A percentile compares a stretch with the other conserved stretches of the same genome.
Evolutionary conservation across 2,888 invertebrate genomes (phyloP).

Genomic region (Xestobium rufovillosum): DNA sequence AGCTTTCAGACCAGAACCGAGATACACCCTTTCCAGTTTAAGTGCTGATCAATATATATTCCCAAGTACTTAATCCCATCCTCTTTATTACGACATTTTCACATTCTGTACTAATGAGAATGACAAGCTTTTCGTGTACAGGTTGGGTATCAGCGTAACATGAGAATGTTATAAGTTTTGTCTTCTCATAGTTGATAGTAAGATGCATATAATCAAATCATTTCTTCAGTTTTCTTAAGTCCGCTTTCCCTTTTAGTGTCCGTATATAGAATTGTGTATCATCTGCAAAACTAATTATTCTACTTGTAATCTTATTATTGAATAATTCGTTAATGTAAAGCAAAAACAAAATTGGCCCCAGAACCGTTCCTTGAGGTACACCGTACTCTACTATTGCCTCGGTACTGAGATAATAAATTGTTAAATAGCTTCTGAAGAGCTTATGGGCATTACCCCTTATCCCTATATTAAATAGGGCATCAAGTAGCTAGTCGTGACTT

Average conservation of each 20-base stretch:
- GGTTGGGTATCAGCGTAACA: constrained; percentile 2
- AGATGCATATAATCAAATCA: not conserved
- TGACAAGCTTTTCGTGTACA: not conserved
- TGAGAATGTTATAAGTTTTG: not conserved
- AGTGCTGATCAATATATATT: constrained; percentile 1
- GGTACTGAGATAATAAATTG: too few species aligned
- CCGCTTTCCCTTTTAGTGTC: too few species aligned
- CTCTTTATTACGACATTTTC: not conserved
- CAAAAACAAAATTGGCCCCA: too few species aligned
- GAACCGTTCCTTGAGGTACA: too few species aligned
- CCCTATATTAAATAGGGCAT: not conserved
- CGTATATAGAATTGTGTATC: not conserved
- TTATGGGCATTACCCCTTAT: constrained; percentile 3
- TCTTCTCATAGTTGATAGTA: not conserved
- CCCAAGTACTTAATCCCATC: constrained; percentile 2
- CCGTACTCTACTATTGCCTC: too few species aligned
- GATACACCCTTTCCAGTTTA: not conserved
- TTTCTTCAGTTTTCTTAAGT: not conserved
- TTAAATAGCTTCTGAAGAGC: too few species aligned
- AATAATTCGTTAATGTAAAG: too few species aligned
- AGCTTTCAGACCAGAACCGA: not conserved
- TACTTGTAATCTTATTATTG: too few species aligned
- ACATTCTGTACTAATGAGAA: not conserved
- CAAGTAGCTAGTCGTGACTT: not conserved
- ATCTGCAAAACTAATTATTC: too few species aligned